phyloP scores from a whole-genome alignment of 2,113 vertebrate genomes.

The Pyrgilauda ruficollis region DNA sequence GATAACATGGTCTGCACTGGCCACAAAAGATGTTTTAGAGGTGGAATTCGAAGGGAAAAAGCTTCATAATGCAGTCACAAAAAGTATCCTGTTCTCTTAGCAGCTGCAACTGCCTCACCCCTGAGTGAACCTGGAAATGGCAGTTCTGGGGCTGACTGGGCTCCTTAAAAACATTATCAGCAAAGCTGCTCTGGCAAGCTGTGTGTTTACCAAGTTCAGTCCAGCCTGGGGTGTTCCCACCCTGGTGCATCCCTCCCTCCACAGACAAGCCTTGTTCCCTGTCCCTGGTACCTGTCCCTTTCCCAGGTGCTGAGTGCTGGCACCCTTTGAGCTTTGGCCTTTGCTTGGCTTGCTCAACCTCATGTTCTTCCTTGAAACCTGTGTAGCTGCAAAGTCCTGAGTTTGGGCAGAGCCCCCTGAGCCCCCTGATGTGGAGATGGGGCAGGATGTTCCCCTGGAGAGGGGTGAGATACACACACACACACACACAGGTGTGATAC shows the following conservation, averaged over 20 bases:
- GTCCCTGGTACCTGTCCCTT: neutral
- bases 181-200: neutral
- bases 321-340: neutral
- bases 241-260: neutral
- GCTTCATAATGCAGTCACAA: conserved; percentile 15
- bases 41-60: conserved; percentile 17
- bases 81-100: conserved; percentile 30
- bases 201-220: neutral
- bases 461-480: neutral
- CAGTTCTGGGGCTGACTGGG: neutral
- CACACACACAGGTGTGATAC: accelerated
- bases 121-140: conserved; percentile 4
- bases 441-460: neutral
- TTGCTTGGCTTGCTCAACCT: neutral
- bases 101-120: conserved; percentile 41
- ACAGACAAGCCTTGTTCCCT: neutral
- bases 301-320: neutral
- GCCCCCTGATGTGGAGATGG: neutral
- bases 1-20: neutral
- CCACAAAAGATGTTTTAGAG: conserved; percentile 19
- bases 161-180: neutral
- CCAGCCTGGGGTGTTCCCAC: neutral
- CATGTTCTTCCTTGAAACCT: neutral
- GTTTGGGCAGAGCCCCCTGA: neutral
- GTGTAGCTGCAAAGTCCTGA: accelerated